Evolutionary conservation across 2,888 invertebrate species (phyloP).

Genomic region (Diarsia mendica): DNA sequence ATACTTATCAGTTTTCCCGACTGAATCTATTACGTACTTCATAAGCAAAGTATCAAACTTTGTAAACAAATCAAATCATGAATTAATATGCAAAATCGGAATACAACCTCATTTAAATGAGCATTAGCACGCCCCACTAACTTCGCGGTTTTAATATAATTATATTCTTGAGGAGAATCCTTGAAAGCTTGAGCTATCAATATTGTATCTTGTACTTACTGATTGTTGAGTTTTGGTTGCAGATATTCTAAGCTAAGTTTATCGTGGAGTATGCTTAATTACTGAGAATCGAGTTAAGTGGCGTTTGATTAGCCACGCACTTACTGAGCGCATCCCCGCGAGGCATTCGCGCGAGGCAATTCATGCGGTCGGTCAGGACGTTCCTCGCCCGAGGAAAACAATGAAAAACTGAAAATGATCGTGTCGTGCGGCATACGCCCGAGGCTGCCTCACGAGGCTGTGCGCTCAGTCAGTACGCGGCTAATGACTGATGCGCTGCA

Average conservation of each 20-base stretch:
- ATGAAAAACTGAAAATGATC: too few species aligned
- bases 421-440: too few species aligned
- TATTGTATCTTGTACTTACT: not conserved
- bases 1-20: not conserved
- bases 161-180: slow-evolving; percentile 18
- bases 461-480: too few species aligned
- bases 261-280: not conserved
- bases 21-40: not conserved
- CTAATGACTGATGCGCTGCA: too few species aligned
- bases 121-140: slow-evolving; percentile 25
- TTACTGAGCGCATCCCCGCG: too few species aligned
- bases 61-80: slow-evolving; percentile 19
- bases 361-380: too few species aligned
- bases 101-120: slow-evolving; percentile 32
- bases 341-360: too few species aligned
- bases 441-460: too few species aligned
- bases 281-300: too few species aligned
- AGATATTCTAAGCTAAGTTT: not conserved
- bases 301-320: too few species aligned
- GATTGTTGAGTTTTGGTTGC: not conserved
- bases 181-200: not conserved
- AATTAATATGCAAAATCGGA: slow-evolving; percentile 35
- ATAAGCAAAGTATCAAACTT: slow-evolving; percentile 1
- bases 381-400: too few species aligned
- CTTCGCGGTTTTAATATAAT: slow-evolving; percentile 16